Base-by-base conservation (phyloP, 2,888 invertebrate genomes). In the Drosophila phalerata region DNA sequence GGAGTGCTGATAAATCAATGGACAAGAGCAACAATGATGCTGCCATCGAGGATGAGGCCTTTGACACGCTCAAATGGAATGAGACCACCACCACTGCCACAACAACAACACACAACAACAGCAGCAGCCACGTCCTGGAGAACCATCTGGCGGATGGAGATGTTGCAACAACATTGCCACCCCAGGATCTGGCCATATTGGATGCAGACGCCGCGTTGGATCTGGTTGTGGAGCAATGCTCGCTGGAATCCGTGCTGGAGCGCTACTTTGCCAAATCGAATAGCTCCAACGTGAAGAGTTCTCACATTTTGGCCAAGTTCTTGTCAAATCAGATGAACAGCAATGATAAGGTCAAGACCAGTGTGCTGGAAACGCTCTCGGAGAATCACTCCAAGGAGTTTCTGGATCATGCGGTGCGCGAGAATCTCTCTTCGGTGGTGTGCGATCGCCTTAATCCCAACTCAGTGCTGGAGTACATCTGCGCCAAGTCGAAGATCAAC, bases 321-420 rank as follows among this genome's bases (percentile, higher is more conserved):
- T 62, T 93, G 51, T 91, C 92, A 3, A 74, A 76, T 13, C 74
- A 88, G 17, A 93, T 93, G 92, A 77, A 68, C 48, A 64, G 48
- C 34, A 91, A 90, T 58, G 60, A 86, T 2, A 91, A 92, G 67
- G 79, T 91, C 2, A 92, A 91, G 72, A 73, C 84, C 5, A 88
- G 78, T 65, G 88, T 92, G 4, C 66, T 93, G 48, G 93, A 92
- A 69, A 88, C 85, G 3, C 79, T 93, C 13, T 92, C 92, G 2
- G 92, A 93, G 77, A 91, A 92, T 69, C 90, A 92, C 70, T 91
- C 93, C 6, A 91, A 91, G 57, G 92, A 92, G 32, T 92, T 92
- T 63, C 79, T 93, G 49, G 91, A 93, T 63, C 91, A 92, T 74
- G 92, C 93, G 0, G 84, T 93, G 6, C 92, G 92, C 68, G 93